These are phyloP conservation scores for Drosophila nigricruria DNA, from an alignment of 2,888 invertebrate genomes.

Conservation along the genomic window DNA sequence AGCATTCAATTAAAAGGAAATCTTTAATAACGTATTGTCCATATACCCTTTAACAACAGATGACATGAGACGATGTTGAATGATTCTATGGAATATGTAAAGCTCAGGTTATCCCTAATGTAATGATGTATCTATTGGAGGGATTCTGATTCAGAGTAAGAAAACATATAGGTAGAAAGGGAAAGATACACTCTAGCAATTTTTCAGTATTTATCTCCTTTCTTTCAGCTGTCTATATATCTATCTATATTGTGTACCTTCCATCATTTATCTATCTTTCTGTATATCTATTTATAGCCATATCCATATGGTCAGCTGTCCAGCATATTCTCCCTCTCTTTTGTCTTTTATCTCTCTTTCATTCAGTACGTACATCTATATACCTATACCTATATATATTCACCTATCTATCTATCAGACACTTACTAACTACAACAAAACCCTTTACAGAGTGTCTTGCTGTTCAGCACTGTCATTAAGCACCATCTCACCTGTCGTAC, in stretches of 20 bases:
- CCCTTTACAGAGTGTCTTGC: background rate
- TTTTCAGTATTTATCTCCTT: too few species aligned
- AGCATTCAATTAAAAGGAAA: slow-evolving; percentile 52
- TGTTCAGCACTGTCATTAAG: background rate
- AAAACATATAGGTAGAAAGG: too few species aligned
- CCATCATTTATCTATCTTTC: background rate
- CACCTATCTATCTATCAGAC: background rate
- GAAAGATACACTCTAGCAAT: too few species aligned
- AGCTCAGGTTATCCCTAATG: too few species aligned
- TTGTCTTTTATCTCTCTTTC: background rate
- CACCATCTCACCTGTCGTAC: background rate
- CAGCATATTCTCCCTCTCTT: background rate
- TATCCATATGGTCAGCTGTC: background rate
- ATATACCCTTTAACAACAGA: slow-evolving; percentile 1
- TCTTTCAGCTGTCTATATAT: background rate
- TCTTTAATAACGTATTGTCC: slow-evolving; percentile 43
- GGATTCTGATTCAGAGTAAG: too few species aligned
- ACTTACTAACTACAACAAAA: background rate
- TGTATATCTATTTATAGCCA: background rate
- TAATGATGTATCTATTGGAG: too few species aligned
- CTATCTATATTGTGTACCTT: background rate
- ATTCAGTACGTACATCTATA: background rate
- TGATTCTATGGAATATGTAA: too few species aligned
- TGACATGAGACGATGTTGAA: too few species aligned
- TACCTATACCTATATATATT: background rate